phyloP scores from a whole-genome alignment of 1,140 invertebrate species.

The Phthorimaea operculella region DNA sequence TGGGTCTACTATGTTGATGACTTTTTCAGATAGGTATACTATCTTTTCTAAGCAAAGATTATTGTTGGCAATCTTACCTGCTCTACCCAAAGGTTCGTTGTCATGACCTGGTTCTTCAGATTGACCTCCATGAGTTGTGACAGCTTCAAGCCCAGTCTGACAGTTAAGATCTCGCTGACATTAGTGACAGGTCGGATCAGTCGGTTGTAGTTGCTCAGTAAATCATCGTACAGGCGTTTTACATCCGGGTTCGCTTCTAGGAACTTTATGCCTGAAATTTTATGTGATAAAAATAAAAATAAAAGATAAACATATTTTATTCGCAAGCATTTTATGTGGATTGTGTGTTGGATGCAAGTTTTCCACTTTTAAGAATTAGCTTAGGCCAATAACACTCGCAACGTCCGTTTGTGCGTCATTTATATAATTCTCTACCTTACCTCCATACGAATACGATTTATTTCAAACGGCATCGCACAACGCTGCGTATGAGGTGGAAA shows the following conservation, averaged over 20 bases:
- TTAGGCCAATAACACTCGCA: too few species aligned
- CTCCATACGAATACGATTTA: too few species aligned
- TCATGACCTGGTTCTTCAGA: conserved; percentile 95
- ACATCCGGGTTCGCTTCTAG: conserved; percentile 89
- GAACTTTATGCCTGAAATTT: conserved; percentile 39
- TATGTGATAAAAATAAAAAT: too few species aligned
- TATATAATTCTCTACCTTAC: too few species aligned
- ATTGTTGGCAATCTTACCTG: conserved; percentile 74
- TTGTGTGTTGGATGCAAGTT: too few species aligned
- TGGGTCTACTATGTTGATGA: too few species aligned
- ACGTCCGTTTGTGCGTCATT: too few species aligned
- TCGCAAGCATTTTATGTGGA: conserved; percentile 7
- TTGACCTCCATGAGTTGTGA: conserved; percentile 98
- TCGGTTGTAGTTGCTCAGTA: conserved; percentile 96
- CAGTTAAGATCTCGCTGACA: conserved; percentile 92
- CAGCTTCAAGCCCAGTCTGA: conserved; percentile 90
- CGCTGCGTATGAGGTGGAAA: too few species aligned
- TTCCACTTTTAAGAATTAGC: too few species aligned
- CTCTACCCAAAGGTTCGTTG: conserved; percentile 94
- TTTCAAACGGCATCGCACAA: too few species aligned
- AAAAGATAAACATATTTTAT: conserved; percentile 4
- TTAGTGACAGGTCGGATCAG: conserved; percentile 95
- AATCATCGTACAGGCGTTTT: conserved; percentile 91
- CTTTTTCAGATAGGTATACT: too few species aligned
- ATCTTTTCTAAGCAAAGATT: too few species aligned